Evolutionary conservation across 1,140 invertebrate species (phyloP).

Genomic region (Linepithema humile): DNA sequence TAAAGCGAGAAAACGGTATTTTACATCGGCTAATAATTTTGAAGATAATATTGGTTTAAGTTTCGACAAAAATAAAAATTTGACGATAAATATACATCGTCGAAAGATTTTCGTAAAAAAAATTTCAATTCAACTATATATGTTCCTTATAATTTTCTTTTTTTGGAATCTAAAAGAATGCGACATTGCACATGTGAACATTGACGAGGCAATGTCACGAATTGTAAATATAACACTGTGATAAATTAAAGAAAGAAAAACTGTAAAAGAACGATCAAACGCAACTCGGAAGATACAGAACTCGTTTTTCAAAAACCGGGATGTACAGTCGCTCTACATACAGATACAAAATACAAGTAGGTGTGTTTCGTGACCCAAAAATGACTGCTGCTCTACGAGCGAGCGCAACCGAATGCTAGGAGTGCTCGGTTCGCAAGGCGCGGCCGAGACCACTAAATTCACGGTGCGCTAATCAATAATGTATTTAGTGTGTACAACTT

Average conservation of each 20-base stretch:
- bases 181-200: no score
- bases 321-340: neutral
- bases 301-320: neutral
- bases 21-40: neutral
- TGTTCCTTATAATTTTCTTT: neutral
- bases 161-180: neutral
- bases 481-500: slow-evolving; percentile 59
- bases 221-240: neutral
- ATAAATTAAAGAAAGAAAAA: neutral
- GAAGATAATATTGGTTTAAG: slow-evolving; percentile 7
- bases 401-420: neutral
- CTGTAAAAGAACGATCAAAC: neutral
- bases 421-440: slow-evolving; percentile 11
- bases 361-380: slow-evolving; percentile 36
- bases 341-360: neutral
- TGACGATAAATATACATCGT: neutral
- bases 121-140: neutral
- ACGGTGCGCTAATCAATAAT: slow-evolving; percentile 64
- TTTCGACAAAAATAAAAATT: neutral
- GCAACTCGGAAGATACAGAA: neutral
- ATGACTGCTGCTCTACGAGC: neutral
- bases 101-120: neutral
- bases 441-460: slow-evolving; percentile 48
- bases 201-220: neutral
- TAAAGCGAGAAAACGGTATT: no score